Conservation (phyloP, 2,797 vertebrate species). For the Centropyge bicolor region DNA sequence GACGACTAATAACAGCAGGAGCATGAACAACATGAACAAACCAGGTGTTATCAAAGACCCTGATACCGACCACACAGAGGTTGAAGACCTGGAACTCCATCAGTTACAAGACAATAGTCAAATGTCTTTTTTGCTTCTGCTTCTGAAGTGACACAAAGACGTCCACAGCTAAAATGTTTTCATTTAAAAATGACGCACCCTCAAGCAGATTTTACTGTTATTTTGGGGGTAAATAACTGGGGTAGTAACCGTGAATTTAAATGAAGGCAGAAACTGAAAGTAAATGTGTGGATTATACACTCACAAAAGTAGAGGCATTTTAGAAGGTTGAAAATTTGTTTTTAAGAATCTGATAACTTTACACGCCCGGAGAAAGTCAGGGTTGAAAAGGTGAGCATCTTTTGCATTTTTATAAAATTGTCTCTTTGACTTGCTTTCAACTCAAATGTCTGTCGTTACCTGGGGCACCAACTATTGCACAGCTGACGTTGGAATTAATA, state of each 20-base stretch:
- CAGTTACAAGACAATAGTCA: too few relatives aligned
- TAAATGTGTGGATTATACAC: neutral
- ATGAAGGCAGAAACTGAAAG: neutral
- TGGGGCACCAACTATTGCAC: neutral
- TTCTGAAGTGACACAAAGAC: neutral
- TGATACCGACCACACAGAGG: too few relatives aligned
- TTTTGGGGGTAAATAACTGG: neutral
- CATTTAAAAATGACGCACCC: neutral
- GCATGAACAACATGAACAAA: too few relatives aligned
- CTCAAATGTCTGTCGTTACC: slow-evolving; percentile 44
- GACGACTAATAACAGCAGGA: too few relatives aligned
- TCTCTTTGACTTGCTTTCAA: slow-evolving; percentile 36
- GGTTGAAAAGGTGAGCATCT: slow-evolving; percentile 34
- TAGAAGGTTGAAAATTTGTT: slow-evolving; percentile 17
- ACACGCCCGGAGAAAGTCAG: slow-evolving; percentile 9
- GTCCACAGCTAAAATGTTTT: neutral
- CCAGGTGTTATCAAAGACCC: too few relatives aligned
- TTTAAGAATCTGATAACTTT: slow-evolving; percentile 8
- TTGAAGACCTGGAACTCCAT: too few relatives aligned
- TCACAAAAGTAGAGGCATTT: slow-evolving; percentile 25
- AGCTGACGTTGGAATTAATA: slow-evolving; percentile 33
- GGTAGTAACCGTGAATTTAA: slow-evolving; percentile 14
- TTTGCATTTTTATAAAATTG: slow-evolving; percentile 40
- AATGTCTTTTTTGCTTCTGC: neutral
- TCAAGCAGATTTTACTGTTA: neutral